phyloP scores from a whole-genome alignment of 2,888 invertebrate species.

The Diplazon laetatorius region DNA sequence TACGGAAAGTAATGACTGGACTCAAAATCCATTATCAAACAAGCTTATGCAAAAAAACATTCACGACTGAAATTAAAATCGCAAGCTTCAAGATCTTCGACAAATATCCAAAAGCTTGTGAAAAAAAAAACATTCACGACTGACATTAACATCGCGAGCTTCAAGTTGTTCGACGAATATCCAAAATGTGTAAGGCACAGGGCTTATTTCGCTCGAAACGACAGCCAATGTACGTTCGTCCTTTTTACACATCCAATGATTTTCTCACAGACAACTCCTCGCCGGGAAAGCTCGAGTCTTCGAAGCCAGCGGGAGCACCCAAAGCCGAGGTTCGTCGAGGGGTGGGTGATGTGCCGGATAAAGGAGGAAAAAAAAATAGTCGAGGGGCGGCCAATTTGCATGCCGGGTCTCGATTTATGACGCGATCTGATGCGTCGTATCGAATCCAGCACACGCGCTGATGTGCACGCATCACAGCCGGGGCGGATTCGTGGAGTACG shows the following conservation, averaged over 20 bases:
- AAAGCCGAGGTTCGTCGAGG: conserved; percentile 41
- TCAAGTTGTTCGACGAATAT: not conserved
- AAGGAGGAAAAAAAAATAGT: conserved; percentile 39
- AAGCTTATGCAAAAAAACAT: too few species aligned
- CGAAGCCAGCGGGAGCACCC: conserved; percentile 5
- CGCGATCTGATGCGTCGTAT: conserved; percentile 57
- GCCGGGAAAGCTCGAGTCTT: not conserved
- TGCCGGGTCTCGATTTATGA: conserved; percentile 62
- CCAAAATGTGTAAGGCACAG: not conserved
- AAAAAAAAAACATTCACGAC: too few species aligned
- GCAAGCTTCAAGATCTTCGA: too few species aligned
- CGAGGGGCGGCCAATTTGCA: conserved; percentile 58
- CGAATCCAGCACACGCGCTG: conserved; percentile 53
- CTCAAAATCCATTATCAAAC: too few species aligned
- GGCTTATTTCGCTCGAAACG: not conserved
- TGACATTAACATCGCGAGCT: not conserved
- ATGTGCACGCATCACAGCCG: conserved; percentile 30
- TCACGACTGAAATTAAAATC: too few species aligned
- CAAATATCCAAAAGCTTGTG: too few species aligned
- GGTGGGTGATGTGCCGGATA: conserved; percentile 27
- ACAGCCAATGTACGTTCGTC: not conserved
- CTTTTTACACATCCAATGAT: not conserved
- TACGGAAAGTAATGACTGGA: too few species aligned
- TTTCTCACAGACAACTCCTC: not conserved
- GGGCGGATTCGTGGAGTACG: conserved; percentile 24